Evolutionary conservation across 2,113 vertebrate genomes (phyloP).

Genomic region (Copsychus sechellarum): DNA sequence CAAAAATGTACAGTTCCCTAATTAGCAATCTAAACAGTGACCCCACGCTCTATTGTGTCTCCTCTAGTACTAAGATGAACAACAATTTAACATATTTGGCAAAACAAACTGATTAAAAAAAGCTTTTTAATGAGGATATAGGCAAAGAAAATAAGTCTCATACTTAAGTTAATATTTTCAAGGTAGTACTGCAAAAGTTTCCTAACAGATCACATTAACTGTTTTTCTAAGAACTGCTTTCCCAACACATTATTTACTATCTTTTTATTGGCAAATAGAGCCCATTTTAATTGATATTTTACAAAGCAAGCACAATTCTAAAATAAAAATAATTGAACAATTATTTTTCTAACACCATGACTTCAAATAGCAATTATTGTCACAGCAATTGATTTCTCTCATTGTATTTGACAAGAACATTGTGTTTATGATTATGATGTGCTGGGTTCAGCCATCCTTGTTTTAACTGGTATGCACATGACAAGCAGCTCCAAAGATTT

Average conservation of each 20-base stretch:
- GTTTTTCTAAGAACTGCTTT: neutral
- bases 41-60: neutral
- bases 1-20: neutral
- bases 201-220: neutral
- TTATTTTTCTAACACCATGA: constrained; percentile 17
- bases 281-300: constrained; percentile 50
- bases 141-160: neutral
- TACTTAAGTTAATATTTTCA: neutral
- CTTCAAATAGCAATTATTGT: constrained; percentile 47
- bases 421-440: constrained; percentile 44
- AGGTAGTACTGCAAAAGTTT: neutral
- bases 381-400: constrained; percentile 43
- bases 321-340: constrained; percentile 54
- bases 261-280: constrained; percentile 52
- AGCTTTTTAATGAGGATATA: neutral
- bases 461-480: constrained; percentile 6
- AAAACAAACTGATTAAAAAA: neutral
- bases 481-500: constrained; percentile 25
- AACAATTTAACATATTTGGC: neutral
- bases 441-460: constrained; percentile 36
- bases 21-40: neutral
- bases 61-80: neutral
- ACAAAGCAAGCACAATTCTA: constrained; percentile 11
- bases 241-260: neutral
- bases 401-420: constrained; percentile 48